These are phyloP conservation scores for Embidobia sp. DNA, from an alignment of 2,888 invertebrate species.

Conservation along the genomic window DNA sequence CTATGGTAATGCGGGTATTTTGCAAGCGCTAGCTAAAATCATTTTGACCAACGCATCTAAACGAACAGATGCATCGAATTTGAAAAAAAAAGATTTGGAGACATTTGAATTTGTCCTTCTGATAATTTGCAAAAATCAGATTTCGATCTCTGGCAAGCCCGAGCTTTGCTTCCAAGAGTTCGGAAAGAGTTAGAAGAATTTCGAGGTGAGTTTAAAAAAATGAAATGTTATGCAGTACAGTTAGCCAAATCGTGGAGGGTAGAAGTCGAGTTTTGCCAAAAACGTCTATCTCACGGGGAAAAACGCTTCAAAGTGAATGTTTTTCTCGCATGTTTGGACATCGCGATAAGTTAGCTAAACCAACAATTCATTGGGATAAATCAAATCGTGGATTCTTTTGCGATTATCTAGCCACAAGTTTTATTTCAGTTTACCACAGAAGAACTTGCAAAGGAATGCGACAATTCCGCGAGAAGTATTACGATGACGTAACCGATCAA, in stretches of 20 bases:
- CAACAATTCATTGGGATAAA: slow-evolving; percentile 26
- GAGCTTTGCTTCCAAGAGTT: slow-evolving; percentile 28
- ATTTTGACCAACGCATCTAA: slow-evolving; percentile 57
- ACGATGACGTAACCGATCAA: slow-evolving; percentile 22
- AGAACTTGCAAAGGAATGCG: slow-evolving; percentile 8
- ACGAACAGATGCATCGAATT: slow-evolving; percentile 57
- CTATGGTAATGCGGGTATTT: slow-evolving; percentile 64
- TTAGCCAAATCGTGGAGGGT: slow-evolving; percentile 33
- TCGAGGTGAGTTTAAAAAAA: slow-evolving; percentile 23
- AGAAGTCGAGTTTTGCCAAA: slow-evolving; percentile 28
- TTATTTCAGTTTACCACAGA: too few relatives aligned
- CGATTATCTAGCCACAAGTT: slow-evolving; percentile 33
- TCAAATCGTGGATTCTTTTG: slow-evolving; percentile 23
- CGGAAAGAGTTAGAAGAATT: slow-evolving; percentile 31
- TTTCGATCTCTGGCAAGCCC: slow-evolving; percentile 38
- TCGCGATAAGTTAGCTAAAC: slow-evolving; percentile 21
- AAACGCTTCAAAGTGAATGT: slow-evolving; percentile 27
- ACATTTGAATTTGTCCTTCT: slow-evolving; percentile 47
- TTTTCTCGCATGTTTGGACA: slow-evolving; percentile 28
- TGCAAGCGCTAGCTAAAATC: slow-evolving; percentile 66
- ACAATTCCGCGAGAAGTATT: slow-evolving; percentile 22
- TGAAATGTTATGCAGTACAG: slow-evolving; percentile 24
- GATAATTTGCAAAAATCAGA: slow-evolving; percentile 34
- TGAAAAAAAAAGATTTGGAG: slow-evolving; percentile 42
- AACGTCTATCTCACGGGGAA: slow-evolving; percentile 31